Evolutionary conservation across 2,113 vertebrate genomes (phyloP).

Genomic region (Grantiella picta): DNA sequence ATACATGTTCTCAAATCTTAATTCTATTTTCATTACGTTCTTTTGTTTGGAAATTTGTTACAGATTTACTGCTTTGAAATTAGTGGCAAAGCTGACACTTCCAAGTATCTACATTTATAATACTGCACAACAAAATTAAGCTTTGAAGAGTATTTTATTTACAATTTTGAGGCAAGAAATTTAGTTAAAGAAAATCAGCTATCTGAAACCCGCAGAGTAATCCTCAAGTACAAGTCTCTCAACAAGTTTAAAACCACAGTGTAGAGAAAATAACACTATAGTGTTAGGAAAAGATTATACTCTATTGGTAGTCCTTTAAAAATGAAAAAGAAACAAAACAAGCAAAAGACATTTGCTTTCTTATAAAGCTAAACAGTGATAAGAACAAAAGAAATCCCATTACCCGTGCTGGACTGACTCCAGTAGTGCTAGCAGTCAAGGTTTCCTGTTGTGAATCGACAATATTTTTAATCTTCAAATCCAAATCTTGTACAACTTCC

Average conservation of each 20-base stretch:
- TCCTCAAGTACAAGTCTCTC: background rate
- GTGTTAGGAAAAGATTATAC: background rate
- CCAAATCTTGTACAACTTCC: slow-evolving; percentile 79
- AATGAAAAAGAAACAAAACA: background rate
- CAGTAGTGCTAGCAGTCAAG: slow-evolving; percentile 56
- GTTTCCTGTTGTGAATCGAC: slow-evolving; percentile 68
- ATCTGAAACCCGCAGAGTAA: background rate
- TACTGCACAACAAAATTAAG: background rate
- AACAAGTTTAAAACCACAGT: background rate
- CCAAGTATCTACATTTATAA: background rate
- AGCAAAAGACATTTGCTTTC: slow-evolving; percentile 1
- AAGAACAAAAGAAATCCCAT: slow-evolving; percentile 60
- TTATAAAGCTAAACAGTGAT: slow-evolving; percentile 12
- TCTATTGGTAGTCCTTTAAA: background rate
- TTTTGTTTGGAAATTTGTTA: background rate
- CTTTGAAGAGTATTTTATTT: background rate
- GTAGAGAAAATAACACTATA: slow-evolving; percentile 5
- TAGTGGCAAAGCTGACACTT: background rate
- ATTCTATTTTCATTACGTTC: background rate
- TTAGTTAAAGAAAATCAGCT: background rate
- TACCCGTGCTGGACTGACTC: slow-evolving; percentile 92
- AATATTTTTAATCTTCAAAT: slow-evolving; percentile 84
- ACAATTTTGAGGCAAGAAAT: background rate
- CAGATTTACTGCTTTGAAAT: background rate
- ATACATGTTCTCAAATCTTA: background rate